phyloP scores from a whole-genome alignment of 2,113 vertebrate species.

The Rhizomys pruinosus region DNA sequence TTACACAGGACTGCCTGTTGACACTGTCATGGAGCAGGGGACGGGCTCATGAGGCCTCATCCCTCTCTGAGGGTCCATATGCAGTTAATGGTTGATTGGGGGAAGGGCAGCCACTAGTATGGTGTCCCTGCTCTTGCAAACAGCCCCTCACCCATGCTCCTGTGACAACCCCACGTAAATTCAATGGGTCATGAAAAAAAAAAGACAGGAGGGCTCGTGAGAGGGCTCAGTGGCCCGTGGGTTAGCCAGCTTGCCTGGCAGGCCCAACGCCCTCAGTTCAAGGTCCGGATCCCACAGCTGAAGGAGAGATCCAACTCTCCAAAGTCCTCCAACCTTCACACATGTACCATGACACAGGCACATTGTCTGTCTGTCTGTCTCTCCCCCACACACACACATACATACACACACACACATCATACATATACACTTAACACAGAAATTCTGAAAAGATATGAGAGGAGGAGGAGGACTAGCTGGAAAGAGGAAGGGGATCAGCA shows the following conservation, averaged over 20 bases:
- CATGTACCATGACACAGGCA: background rate
- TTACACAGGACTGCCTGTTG: background rate
- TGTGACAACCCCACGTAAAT: background rate
- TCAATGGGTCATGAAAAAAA: background rate
- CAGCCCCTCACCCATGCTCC: background rate
- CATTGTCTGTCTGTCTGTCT: no score
- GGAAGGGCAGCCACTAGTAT: background rate
- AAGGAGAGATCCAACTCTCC: background rate
- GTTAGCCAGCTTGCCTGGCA: background rate
- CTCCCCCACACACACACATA: background rate
- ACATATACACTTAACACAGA: background rate
- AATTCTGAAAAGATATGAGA: background rate
- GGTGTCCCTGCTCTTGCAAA: background rate
- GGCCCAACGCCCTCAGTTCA: background rate
- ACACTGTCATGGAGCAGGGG: background rate
- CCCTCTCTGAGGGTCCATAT: background rate
- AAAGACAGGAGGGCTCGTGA: background rate
- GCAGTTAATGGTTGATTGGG: background rate
- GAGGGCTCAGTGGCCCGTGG: background rate
- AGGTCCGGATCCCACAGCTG: background rate
- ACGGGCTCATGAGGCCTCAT: background rate
- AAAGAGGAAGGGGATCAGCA: background rate
- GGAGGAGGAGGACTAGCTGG: background rate
- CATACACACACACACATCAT: no score
- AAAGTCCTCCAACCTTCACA: background rate